Evolutionary conservation across 2,888 invertebrate genomes (phyloP).

Genomic region (Temnothorax ravouxi): DNA sequence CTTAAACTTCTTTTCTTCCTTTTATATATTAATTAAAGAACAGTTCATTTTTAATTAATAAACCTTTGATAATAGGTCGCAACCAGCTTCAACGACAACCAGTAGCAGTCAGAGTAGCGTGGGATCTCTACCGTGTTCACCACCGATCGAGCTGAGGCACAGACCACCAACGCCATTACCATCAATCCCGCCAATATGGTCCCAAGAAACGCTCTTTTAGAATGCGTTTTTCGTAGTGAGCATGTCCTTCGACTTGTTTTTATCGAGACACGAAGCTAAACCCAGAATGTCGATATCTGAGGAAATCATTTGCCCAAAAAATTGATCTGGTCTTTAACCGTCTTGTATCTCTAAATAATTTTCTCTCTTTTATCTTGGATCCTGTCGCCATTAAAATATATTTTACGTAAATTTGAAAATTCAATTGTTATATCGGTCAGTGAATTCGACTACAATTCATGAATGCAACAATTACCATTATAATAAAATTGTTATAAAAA

Average conservation of each 20-base stretch:
- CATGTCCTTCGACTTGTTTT: constrained; percentile 44
- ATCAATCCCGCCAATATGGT: constrained; percentile 87
- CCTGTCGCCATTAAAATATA: background rate
- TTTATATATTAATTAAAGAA: background rate
- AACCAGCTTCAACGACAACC: constrained; percentile 81
- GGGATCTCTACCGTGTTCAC: constrained; percentile 80
- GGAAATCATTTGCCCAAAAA: constrained; percentile 51
- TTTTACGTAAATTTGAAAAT: background rate
- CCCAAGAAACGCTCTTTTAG: constrained; percentile 94
- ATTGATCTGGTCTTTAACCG: background rate
- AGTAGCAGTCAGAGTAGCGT: constrained; percentile 83
- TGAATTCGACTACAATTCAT: background rate
- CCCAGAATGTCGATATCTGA: constrained; percentile 48
- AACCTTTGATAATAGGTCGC: constrained; percentile 75
- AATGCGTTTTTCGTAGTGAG: constrained; percentile 49
- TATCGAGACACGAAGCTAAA: constrained; percentile 27
- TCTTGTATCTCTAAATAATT: background rate
- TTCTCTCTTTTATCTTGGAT: background rate
- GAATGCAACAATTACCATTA: background rate
- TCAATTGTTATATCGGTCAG: background rate
- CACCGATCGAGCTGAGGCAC: constrained; percentile 83
- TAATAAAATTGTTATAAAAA: background rate
- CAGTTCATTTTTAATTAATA: background rate
- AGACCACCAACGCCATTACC: constrained; percentile 81
- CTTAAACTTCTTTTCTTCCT: background rate